These are phyloP conservation scores for Pseudochaenichthys georgianus DNA, from an alignment of 2,797 vertebrate genomes.

Conservation along the genomic window DNA sequence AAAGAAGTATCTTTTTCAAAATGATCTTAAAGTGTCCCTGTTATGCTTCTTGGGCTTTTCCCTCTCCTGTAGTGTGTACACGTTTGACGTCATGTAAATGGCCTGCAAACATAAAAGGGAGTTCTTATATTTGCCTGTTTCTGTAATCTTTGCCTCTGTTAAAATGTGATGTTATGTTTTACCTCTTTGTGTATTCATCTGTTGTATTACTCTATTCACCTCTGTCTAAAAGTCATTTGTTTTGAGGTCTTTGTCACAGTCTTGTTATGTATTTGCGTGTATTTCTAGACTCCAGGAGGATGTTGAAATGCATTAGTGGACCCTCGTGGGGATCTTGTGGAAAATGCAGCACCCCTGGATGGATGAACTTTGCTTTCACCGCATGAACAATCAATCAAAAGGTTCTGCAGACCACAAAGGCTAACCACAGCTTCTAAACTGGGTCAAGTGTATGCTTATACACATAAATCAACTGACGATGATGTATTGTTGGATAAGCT, in stretches of 20 bases:
- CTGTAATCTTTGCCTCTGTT: not conserved
- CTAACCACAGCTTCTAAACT: not conserved
- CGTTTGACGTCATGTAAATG: too few species aligned
- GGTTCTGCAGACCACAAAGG: not conserved
- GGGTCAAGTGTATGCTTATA: not conserved
- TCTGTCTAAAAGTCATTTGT: not conserved
- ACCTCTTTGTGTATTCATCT: too few species aligned
- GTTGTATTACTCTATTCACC: not conserved
- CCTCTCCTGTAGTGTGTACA: too few species aligned
- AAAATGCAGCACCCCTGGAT: not conserved
- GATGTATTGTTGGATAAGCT: too few species aligned
- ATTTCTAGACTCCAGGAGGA: conserved; percentile 2
- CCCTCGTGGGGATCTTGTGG: not conserved
- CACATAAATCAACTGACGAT: too few species aligned
- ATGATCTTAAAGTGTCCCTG: too few species aligned
- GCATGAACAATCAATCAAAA: not conserved
- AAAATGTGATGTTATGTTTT: not conserved
- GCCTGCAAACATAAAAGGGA: too few species aligned
- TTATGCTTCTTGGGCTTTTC: too few species aligned
- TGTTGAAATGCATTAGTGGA: conserved; percentile 5
- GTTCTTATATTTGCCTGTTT: too few species aligned
- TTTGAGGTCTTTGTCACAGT: not conserved
- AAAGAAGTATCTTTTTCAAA: too few species aligned
- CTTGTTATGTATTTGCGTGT: not conserved
- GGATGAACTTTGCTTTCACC: conserved; percentile 1